These are phyloP conservation scores for Tonatia bakeri DNA, from an alignment of 2,113 vertebrate genomes.

Conservation along the genomic window DNA sequence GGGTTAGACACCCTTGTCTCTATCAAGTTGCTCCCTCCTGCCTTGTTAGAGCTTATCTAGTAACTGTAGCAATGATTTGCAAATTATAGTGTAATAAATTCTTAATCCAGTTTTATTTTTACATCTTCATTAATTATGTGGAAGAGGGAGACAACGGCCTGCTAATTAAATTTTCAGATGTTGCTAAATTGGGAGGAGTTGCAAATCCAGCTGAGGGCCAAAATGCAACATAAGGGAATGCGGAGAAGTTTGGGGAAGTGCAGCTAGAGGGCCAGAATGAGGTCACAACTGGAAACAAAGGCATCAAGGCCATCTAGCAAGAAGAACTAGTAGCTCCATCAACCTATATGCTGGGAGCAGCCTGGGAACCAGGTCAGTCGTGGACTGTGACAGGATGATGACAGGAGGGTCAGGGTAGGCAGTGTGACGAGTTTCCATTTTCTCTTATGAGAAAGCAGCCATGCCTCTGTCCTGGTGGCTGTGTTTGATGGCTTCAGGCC, in stretches of 20 bases:
- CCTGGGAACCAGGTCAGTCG: not conserved
- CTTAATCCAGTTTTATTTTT: constrained; percentile 79
- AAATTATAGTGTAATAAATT: constrained; percentile 75
- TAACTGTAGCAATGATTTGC: constrained; percentile 66
- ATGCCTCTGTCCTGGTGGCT: not conserved
- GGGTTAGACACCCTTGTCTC: not conserved
- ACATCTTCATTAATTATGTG: constrained; percentile 81
- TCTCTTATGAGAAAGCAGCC: not conserved
- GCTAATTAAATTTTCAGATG: constrained; percentile 78
- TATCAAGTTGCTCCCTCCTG: constrained; percentile 45
- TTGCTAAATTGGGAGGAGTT: constrained; percentile 66
- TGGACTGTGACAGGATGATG: not conserved
- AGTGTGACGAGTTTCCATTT: not conserved
- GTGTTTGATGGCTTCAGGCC: not conserved
- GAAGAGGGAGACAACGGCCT: constrained; percentile 71
- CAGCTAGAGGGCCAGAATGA: not conserved
- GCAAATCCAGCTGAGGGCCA: constrained; percentile 49
- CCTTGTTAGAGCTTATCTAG: constrained; percentile 64
- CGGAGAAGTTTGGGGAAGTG: constrained; percentile 1
- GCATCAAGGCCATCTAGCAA: not conserved
- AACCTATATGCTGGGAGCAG: not conserved
- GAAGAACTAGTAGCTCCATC: not conserved
- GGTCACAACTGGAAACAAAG: constrained; percentile 29
- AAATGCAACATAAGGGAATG: not conserved
- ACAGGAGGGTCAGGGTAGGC: not conserved